phyloP scores from a whole-genome alignment of 2,113 vertebrate genomes.

The Paradisaea rubra region DNA sequence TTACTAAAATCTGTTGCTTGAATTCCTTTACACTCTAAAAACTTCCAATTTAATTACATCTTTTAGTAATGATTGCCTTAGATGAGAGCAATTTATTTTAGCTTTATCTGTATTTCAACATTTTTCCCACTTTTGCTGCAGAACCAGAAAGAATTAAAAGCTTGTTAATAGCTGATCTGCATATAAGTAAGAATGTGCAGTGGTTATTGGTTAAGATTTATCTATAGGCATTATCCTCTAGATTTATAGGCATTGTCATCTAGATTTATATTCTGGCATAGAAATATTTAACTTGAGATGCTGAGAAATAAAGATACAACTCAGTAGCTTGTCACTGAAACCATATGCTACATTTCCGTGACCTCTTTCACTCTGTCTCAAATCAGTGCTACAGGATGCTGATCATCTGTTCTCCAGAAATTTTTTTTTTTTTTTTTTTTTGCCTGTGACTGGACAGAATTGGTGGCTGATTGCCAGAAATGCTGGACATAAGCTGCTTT shows the following conservation, averaged over 20 bases:
- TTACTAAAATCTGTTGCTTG: not conserved
- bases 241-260: not conserved
- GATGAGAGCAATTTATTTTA: not conserved
- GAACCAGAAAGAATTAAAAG: not conserved
- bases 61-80: not conserved
- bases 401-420: slow-evolving; percentile 10
- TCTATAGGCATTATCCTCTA: not conserved
- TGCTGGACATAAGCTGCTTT: slow-evolving; percentile 30
- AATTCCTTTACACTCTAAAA: not conserved
- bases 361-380: not conserved
- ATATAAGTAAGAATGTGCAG: not conserved
- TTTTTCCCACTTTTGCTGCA: not conserved
- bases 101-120: not conserved
- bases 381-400: not conserved
- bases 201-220: not conserved
- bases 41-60: not conserved
- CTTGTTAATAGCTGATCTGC: not conserved
- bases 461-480: slow-evolving; percentile 3
- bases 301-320: not conserved
- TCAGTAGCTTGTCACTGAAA: not conserved
- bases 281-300: not conserved
- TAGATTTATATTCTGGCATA: not conserved
- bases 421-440: not conserved
- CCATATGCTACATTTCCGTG: not conserved
- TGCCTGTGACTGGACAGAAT: not conserved